Conservation (phyloP, 2,888 invertebrate species). For the Mesodorylaimus sp. region DNA sequence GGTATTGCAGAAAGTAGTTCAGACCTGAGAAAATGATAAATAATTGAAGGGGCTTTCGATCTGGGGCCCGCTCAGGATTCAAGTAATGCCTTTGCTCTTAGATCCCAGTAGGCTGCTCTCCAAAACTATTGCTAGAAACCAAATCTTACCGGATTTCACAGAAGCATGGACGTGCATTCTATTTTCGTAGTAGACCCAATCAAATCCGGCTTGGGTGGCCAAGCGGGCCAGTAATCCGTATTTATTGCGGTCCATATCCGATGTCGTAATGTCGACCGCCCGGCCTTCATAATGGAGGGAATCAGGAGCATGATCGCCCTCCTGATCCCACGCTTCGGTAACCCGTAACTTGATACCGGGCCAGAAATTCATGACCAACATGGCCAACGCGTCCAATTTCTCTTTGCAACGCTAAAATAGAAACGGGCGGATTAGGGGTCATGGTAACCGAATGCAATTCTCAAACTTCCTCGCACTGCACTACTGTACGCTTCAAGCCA, state of each 20-base stretch:
- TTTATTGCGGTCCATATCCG: slow-evolving; percentile 74
- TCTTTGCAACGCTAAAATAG: slow-evolving; percentile 76
- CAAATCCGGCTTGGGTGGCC: slow-evolving; percentile 90
- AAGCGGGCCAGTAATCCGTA: slow-evolving; percentile 85
- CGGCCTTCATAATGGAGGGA: slow-evolving; percentile 90
- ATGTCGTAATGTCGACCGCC: slow-evolving; percentile 84
- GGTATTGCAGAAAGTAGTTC: too few relatives aligned
- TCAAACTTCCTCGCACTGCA: too few relatives aligned
- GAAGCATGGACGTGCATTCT: slow-evolving; percentile 87
- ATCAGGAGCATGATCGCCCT: slow-evolving; percentile 50
- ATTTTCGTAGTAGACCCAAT: slow-evolving; percentile 93
- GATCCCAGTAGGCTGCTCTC: too few relatives aligned
- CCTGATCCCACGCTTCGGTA: slow-evolving; percentile 85
- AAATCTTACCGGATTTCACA: slow-evolving; percentile 69
- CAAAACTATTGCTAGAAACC: neutral
- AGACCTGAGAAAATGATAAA: too few relatives aligned
- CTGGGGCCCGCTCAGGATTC: too few relatives aligned
- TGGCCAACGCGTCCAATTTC: slow-evolving; percentile 75
- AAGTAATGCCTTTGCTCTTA: too few relatives aligned
- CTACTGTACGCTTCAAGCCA: too few relatives aligned
- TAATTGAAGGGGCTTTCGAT: too few relatives aligned
- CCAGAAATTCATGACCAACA: slow-evolving; percentile 95
- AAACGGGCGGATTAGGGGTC: slow-evolving; percentile 5
- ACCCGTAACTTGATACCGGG: slow-evolving; percentile 78
- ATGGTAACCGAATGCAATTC: neutral